Percentiles rank a stretch among this genome's conserved stretches.
Evolutionary conservation across 1,140 invertebrate genomes (phyloP).

Genomic region (Drosophila dunni): DNA sequence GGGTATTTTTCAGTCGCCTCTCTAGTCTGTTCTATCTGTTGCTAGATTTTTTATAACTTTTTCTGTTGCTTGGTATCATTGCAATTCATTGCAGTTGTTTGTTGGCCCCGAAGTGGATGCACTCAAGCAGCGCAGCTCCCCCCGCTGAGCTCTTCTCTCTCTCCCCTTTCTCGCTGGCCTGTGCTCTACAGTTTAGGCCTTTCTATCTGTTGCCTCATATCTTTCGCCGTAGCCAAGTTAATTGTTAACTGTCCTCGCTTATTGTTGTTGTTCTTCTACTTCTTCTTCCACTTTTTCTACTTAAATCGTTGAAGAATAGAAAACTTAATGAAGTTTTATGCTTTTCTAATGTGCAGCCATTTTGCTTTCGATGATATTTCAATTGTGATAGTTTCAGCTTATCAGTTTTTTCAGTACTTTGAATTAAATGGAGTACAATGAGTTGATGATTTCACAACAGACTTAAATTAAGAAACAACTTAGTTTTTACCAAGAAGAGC

Average conservation of each 20-base stretch:
- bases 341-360: constrained; percentile 73
- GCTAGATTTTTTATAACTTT: constrained; percentile 17
- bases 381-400: constrained; percentile 55
- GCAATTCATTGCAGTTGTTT: constrained; percentile 70
- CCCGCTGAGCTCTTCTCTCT: constrained; percentile 28
- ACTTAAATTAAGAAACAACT: constrained; percentile 19
- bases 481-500: constrained; percentile 1
- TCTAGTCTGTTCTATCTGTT: too few species aligned
- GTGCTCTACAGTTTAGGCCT: constrained; percentile 31
- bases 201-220: constrained; percentile 58
- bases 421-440: constrained; percentile 7
- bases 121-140: constrained; percentile 70
- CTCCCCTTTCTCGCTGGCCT: constrained; percentile 30
- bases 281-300: not conserved
- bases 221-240: constrained; percentile 59
- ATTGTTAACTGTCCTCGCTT: constrained; percentile 65
- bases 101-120: constrained; percentile 55
- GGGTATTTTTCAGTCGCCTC: too few species aligned
- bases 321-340: constrained; percentile 78
- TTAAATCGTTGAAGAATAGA: constrained; percentile 41
- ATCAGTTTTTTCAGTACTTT: not conserved
- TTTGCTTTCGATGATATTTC: constrained; percentile 71
- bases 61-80: constrained; percentile 60
- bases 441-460: constrained; percentile 6
- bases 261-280: not conserved